Evolutionary conservation across 2,888 invertebrate species (phyloP), one percentile per base, ranked within the genome.

Genomic region (Nephrotoma flavescens): DNA sequence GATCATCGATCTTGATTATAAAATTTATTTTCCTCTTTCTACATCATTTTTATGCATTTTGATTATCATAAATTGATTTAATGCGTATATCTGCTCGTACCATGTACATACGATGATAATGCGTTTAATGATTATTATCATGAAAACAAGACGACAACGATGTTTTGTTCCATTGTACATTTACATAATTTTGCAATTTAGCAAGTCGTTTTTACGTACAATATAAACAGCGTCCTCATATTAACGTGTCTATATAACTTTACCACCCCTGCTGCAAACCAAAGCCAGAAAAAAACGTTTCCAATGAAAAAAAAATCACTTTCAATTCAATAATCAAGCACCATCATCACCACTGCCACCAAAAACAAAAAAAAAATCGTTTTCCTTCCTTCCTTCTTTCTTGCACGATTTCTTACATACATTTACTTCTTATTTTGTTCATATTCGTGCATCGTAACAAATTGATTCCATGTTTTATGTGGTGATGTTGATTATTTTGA

Each of bases 1-100:
- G 84, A 84, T 84, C 84, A 84, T 84, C 84, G 84, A 84, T 84
- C 84, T 84, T 71, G 71, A 71, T 71, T 71, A 71, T 71, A 71
- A 6, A 47, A 42, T 41, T n/a, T 12, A 84, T 84, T 84, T 42
- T 84, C 41, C 41, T 84, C 42, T 84, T 84, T 42, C 42, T 84
- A 9, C 42, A 84, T 84, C 41, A 84, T 84, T 84, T 84, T 41
- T 15, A 84, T 84, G 42, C 84, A 84, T 84, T 71, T 71, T 71
- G 71, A 71, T 71, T 71, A 71, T 71, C 71, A 71, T 71, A 71
- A 71, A 71, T 71, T 71, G 71, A 71, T 71, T 71, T 71, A 71
- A 71, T 71, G 31, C 71, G 71, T 71, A 71, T 31, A 71, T 31
- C 31, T 31, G 31, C 31, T 31, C 31, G 31, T 71, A 71, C 15